phyloP scores from a whole-genome alignment of 1,140 invertebrate genomes.

The Archivesica marissinica region DNA sequence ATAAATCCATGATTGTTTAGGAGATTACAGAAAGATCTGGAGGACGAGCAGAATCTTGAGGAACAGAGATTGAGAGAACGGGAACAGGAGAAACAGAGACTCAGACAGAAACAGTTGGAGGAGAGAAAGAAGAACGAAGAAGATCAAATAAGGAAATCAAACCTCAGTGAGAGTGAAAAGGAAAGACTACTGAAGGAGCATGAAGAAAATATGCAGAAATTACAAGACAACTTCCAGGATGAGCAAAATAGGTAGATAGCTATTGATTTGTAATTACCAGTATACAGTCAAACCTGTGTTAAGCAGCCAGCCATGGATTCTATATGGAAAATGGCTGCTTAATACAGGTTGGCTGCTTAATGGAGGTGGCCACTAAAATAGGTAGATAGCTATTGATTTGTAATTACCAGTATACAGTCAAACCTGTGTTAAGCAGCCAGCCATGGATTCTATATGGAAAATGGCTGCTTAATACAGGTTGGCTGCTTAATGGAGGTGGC shows the following conservation, averaged over 20 bases:
- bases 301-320: no score
- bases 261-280: no score
- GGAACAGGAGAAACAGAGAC: conserved; percentile 74
- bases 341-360: no score
- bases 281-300: no score
- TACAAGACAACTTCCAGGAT: conserved; percentile 68
- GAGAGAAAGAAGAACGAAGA: conserved; percentile 73
- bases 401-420: no score
- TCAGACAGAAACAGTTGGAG: conserved; percentile 76
- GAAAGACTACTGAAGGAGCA: conserved; percentile 77
- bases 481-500: no score
- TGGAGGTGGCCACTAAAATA: no score
- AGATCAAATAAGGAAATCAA: conserved; percentile 73
- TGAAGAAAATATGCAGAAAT: conserved; percentile 76
- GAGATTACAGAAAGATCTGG: conserved; percentile 76
- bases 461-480: no score
- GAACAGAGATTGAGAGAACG: conserved; percentile 74
- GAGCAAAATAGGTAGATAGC: conserved; percentile 55
- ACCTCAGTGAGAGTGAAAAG: conserved; percentile 74
- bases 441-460: no score
- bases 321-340: no score
- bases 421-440: no score
- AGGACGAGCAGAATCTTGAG: conserved; percentile 75
- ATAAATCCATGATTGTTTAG: conserved; percentile 60
- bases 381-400: no score